These are phyloP conservation scores for Acinonyx jubatus DNA, from an alignment of 2,113 vertebrate genomes.

Conservation along the genomic window DNA sequence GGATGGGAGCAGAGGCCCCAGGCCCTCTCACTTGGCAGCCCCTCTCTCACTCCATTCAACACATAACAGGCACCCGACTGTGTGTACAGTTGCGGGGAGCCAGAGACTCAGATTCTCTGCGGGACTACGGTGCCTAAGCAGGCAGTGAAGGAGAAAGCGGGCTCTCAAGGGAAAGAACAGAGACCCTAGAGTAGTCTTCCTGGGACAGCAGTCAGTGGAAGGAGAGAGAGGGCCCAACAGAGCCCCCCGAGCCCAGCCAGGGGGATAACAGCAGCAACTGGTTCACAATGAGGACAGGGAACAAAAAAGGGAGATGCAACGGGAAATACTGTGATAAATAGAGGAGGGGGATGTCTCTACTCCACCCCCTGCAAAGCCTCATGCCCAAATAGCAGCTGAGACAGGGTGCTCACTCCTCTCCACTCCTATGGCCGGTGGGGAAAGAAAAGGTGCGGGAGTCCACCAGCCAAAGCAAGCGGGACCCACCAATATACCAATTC, in stretches of 20 bases:
- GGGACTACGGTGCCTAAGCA: background rate
- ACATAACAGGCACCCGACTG: background rate
- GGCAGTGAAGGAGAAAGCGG: background rate
- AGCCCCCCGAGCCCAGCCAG: slow-evolving; percentile 62
- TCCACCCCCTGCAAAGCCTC: background rate
- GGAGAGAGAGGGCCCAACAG: background rate
- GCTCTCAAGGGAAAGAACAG: background rate
- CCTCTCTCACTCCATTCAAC: background rate
- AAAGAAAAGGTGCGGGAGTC: background rate
- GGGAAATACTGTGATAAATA: background rate
- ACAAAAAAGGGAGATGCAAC: background rate
- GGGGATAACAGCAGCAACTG: slow-evolving; percentile 70
- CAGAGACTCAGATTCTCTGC: background rate
- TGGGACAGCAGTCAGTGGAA: background rate
- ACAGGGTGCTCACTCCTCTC: background rate
- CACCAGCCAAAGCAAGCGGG: background rate
- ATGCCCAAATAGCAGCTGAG: slow-evolving; percentile 40
- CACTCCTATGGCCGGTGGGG: background rate
- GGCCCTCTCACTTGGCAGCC: background rate
- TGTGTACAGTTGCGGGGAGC: background rate
- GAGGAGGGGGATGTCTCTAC: background rate
- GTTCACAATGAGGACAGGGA: background rate
- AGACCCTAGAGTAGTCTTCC: background rate
- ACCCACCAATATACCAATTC: background rate
- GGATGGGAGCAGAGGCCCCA: background rate